Percentiles rank a stretch among this genome's conserved stretches.
These are phyloP conservation scores for Arbacia lixula DNA, from an alignment of 53 echinoderm and acorn worm species.

Conservation along the genomic window DNA sequence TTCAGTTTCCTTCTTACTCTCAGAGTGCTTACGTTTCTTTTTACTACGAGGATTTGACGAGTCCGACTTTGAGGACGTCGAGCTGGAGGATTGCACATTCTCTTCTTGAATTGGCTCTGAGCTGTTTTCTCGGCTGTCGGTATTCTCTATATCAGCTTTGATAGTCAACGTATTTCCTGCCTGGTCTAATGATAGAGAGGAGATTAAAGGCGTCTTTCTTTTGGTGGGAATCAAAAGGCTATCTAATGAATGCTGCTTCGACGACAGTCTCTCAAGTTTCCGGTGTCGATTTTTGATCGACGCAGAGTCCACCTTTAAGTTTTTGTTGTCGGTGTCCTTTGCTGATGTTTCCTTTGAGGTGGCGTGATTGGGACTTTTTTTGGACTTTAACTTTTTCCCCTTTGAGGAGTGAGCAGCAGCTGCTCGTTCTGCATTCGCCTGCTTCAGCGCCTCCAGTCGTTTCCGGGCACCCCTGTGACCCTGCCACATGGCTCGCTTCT, in stretches of 20 bases:
- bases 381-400: constrained; percentile 10
- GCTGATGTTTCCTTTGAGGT: background rate
- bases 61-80: constrained; percentile 14
- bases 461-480: constrained; percentile 65
- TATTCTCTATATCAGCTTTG: constrained; percentile 63
- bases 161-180: constrained; percentile 34
- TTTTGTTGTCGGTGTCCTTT: constrained; percentile 22
- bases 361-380: no score
- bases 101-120: constrained; percentile 2
- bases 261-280: constrained; percentile 42
- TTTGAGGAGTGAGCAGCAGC: constrained; percentile 13
- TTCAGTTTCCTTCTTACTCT: background rate
- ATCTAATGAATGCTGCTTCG: constrained; percentile 36
- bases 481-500: constrained; percentile 81
- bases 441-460: constrained; percentile 40
- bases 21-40: constrained; percentile 31
- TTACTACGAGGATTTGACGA: background rate
- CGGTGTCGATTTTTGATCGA: constrained; percentile 38
- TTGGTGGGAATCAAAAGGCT: constrained; percentile 31
- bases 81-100: background rate
- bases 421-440: constrained; percentile 34
- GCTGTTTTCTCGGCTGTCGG: background rate
- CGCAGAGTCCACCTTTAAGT: background rate
- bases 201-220: background rate
- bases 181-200: constrained; percentile 26